Evolutionary conservation across 1,140 invertebrate species (phyloP).

Genomic region (Drosophila aff.): DNA sequence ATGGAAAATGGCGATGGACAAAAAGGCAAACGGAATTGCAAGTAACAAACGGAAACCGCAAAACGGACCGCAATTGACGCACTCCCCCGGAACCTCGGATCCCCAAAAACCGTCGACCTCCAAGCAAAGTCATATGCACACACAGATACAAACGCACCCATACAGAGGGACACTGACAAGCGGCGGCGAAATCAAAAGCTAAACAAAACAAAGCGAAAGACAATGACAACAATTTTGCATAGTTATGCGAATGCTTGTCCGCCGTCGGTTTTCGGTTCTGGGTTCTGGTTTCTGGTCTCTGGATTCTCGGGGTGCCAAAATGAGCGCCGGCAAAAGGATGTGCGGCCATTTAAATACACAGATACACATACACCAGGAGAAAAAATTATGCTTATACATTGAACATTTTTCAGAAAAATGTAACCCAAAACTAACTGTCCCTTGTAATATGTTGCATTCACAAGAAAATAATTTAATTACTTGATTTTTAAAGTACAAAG

Average conservation of each 20-base stretch:
- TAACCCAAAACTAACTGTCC: too few relatives aligned
- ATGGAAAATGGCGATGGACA: conserved; percentile 42
- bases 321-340: conserved; percentile 79
- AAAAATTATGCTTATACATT: background rate
- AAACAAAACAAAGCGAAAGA: conserved; percentile 78
- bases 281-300: conserved; percentile 19
- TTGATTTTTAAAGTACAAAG: too few relatives aligned
- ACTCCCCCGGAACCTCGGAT: conserved; percentile 44
- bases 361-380: conserved; percentile 12
- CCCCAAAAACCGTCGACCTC: conserved; percentile 55
- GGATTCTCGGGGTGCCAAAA: conserved; percentile 73
- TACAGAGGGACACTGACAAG: conserved; percentile 33
- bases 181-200: conserved; percentile 67
- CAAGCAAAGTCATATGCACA: conserved; percentile 79
- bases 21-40: conserved; percentile 74
- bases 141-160: conserved; percentile 42
- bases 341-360: conserved; percentile 71
- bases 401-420: background rate
- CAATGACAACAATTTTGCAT: conserved; percentile 80
- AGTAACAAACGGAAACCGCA: conserved; percentile 79
- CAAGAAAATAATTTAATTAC: too few relatives aligned
- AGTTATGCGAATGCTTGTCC: conserved; percentile 74
- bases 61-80: conserved; percentile 81
- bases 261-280: conserved; percentile 31
- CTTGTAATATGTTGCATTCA: too few relatives aligned